These are phyloP conservation scores for Ardeotis arabs DNA, from an alignment of 2,113 vertebrate genomes.

Conservation along the genomic window DNA sequence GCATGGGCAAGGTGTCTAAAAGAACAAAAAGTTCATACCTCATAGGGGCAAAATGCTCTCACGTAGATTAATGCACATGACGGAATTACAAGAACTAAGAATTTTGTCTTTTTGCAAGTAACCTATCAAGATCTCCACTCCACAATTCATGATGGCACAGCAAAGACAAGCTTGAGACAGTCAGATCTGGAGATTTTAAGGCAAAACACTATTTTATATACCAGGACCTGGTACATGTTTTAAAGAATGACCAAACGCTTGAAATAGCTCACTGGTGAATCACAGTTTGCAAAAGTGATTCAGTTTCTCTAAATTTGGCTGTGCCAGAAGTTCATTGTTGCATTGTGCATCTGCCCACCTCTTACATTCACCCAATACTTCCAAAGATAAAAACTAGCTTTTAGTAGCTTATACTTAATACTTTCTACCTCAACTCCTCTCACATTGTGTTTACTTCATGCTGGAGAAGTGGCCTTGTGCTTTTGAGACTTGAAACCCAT, in stretches of 20 bases:
- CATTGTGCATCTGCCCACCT: background rate
- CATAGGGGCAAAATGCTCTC: background rate
- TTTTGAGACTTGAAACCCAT: background rate
- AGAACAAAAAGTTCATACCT: background rate
- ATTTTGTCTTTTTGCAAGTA: background rate
- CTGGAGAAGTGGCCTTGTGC: background rate
- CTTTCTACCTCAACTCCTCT: background rate
- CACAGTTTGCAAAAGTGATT: background rate
- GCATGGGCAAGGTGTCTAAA: background rate
- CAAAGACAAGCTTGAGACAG: background rate
- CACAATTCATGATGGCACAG: background rate
- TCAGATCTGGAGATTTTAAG: background rate
- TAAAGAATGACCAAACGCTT: background rate
- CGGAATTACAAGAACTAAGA: background rate
- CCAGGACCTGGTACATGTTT: rapidly evolving
- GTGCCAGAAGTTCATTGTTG: background rate
- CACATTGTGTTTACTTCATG: no score
- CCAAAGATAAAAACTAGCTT: background rate
- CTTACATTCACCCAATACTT: background rate
- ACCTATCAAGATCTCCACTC: background rate
- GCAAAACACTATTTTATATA: background rate
- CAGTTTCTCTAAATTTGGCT: background rate
- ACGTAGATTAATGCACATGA: background rate
- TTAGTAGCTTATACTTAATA: background rate
- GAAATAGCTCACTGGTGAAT: background rate